A percentile compares a stretch with the other conserved stretches of the same genome.
Evolutionary conservation across 2,888 invertebrate genomes (phyloP).

Genomic region (Hypena proboscidalis): DNA sequence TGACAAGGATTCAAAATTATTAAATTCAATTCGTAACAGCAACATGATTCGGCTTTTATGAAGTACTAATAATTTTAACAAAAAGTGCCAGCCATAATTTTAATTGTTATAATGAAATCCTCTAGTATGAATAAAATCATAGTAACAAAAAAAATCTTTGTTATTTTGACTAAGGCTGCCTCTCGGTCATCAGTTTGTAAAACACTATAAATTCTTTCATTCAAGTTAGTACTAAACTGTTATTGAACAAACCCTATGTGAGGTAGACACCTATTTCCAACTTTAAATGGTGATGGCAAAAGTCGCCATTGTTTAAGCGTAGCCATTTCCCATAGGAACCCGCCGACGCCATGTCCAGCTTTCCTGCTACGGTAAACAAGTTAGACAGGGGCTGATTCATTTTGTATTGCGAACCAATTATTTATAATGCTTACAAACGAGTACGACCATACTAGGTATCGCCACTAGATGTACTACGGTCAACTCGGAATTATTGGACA

Average conservation of each 20-base stretch:
- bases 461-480: conserved; percentile 18
- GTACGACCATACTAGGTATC: conserved; percentile 30
- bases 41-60: no score
- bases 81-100: no score
- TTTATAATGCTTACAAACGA: conserved; percentile 43
- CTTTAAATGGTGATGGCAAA: neutral
- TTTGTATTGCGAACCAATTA: conserved; percentile 53
- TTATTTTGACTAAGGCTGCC: no score
- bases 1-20: no score
- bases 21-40: no score
- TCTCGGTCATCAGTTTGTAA: no score
- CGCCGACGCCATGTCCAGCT: conserved; percentile 46
- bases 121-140: no score
- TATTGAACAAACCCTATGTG: conserved; percentile 9
- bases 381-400: conserved; percentile 64
- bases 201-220: no score
- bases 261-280: neutral
- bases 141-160: no score
- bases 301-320: conserved; percentile 22
- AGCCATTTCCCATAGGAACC: conserved; percentile 38
- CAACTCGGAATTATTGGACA: conserved; percentile 9
- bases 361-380: conserved; percentile 70
- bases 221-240: no score
- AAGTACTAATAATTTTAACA: no score
- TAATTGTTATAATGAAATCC: no score